These are phyloP conservation scores for Melitaea athalia DNA, from an alignment of 2,888 invertebrate species.

Conservation along the genomic window DNA sequence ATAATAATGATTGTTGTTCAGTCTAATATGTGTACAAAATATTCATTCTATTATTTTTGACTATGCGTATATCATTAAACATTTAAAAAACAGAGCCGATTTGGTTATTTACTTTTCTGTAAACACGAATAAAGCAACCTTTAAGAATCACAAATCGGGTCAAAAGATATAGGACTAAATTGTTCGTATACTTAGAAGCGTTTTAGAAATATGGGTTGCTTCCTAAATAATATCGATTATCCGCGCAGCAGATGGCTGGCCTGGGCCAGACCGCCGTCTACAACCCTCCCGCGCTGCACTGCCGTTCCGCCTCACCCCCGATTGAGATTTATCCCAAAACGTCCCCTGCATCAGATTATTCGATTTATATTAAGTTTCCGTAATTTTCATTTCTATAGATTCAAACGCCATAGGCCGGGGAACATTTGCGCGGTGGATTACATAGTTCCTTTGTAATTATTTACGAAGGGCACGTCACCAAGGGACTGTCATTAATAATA, in stretches of 20 bases:
- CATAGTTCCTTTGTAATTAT: constrained; percentile 68
- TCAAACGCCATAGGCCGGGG: constrained; percentile 54
- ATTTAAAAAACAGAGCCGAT: too few relatives aligned
- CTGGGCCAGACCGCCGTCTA: constrained; percentile 59
- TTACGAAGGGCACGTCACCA: constrained; percentile 65
- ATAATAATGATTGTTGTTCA: too few relatives aligned
- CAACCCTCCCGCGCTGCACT: constrained; percentile 65
- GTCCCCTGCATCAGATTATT: constrained; percentile 78
- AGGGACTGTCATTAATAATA: constrained; percentile 69
- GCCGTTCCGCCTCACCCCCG: constrained; percentile 69
- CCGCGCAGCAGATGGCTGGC: constrained; percentile 78
- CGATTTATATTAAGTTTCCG: constrained; percentile 82
- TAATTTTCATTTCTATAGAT: constrained; percentile 77
- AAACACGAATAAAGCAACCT: neutral
- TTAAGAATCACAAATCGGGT: neutral
- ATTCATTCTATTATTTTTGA: too few relatives aligned
- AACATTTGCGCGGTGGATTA: constrained; percentile 64
- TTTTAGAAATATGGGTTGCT: constrained; percentile 60
- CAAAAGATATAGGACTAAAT: constrained; percentile 9
- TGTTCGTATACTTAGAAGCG: constrained; percentile 36
- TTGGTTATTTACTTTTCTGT: neutral
- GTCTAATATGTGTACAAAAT: too few relatives aligned
- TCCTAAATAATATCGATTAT: constrained; percentile 79
- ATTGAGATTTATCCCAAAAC: constrained; percentile 79
- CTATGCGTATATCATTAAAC: too few relatives aligned